phyloP scores from a whole-genome alignment of 23 tunicate genomes.

The Trididemnum clinides region DNA sequence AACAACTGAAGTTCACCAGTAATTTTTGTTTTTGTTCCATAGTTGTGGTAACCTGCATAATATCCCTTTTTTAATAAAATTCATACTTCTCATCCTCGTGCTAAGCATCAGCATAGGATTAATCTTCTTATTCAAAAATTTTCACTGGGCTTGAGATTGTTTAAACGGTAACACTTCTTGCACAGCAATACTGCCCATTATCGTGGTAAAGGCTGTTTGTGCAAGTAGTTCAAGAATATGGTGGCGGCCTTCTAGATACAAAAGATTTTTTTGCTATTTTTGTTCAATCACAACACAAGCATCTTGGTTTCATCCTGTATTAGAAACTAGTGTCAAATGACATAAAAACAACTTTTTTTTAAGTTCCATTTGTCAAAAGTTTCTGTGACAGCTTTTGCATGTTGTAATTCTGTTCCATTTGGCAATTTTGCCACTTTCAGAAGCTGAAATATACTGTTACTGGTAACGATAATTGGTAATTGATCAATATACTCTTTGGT shows the following conservation, averaged over 20 bases:
- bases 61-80: too few relatives aligned
- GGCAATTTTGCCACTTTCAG: neutral
- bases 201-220: neutral
- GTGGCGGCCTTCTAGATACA: neutral
- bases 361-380: neutral
- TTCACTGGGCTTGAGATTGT: neutral
- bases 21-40: too few relatives aligned
- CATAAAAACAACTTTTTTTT: neutral
- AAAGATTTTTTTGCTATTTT: neutral
- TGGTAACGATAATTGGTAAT: neutral
- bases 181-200: neutral
- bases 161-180: neutral
- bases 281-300: neutral
- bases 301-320: neutral
- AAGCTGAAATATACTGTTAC: neutral
- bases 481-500: neutral
- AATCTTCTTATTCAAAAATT: too few relatives aligned
- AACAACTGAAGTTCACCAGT: too few relatives aligned
- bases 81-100: too few relatives aligned
- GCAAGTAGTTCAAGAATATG: neutral
- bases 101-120: too few relatives aligned
- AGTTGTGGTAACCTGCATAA: too few relatives aligned
- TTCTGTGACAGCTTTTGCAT: neutral
- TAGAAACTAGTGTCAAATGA: neutral
- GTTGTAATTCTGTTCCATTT: neutral